Evolutionary conservation across 1,140 invertebrate genomes (phyloP), one percentile per base, ranked within the genome.

Genomic region (Belonocnema kinseyi): DNA sequence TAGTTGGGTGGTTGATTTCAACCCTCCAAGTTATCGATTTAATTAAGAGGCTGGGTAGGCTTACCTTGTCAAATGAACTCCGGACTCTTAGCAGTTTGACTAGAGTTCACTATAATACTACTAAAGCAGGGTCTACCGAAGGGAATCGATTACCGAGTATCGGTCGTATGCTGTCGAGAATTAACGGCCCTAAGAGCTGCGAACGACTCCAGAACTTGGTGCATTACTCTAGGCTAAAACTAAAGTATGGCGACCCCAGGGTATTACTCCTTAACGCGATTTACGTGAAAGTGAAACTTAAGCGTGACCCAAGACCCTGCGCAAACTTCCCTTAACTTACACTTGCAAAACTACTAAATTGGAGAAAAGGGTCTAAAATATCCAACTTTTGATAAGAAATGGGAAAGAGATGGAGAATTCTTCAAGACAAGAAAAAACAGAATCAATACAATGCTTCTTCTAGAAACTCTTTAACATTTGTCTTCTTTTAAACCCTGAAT

Each of bases 211-310:
- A 66, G 26, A 66, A 66, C 61, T 66, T 66, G 61, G 61, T 40
- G 61, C 61, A 66, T 66, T 66, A 66, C 61, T 66, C 61, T 66
- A 66, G 26, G 61, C 61, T 66, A 66, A 66, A 66, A 66, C 26
- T 66, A 66, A 66, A 66, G 61, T 66, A 66, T 40, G 10, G 21
- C 21, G 12, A 66, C 61, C 61, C 61, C 26, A 66, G 61, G 61
- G 61, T n/a, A 40, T 66, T 33, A 61, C 58, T 40, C 26, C 61
- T 26, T 66, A 66, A 66, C 21, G 33, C 61, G 40, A 66, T 66
- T 66, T 66, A 66, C 61, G 61, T 61, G 58, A 61, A 61, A 61
- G 58, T 61, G 58, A 61, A 61, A 61, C 58, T 61, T 14, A 13
- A 46, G 40, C 40, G 10, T 46, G 40, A 46, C 7, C 40, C 40